Percentiles rank a stretch among this genome's conserved stretches.
phyloP scores from a whole-genome alignment of 2,113 vertebrate genomes.

The Trichomycterus rosablanca region DNA sequence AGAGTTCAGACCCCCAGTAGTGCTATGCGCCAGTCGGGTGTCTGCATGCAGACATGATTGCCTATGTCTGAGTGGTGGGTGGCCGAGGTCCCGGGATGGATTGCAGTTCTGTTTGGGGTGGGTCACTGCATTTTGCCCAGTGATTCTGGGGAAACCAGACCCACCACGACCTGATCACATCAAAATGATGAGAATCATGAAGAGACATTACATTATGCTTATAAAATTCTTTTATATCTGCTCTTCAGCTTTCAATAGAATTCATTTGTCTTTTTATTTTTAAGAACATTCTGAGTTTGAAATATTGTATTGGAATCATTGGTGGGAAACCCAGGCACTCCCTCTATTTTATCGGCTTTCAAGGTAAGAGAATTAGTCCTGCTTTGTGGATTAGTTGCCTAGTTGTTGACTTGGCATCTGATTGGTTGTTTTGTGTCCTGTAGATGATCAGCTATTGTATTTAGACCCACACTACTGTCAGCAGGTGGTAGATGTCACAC shows the following conservation, averaged over 20 bases:
- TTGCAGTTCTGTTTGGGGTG: no score
- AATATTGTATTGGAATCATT: constrained; percentile 86
- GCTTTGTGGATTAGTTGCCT: no score
- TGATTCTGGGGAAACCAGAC: no score
- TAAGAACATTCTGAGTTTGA: constrained; percentile 80
- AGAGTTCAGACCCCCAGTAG: no score
- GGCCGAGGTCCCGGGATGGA: no score
- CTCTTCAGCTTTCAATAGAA: not conserved
- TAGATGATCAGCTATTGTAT: constrained; percentile 87
- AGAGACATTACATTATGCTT: not conserved
- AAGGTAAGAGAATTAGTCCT: constrained; percentile 67
- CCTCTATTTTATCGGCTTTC: constrained; percentile 84
- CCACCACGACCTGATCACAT: no score
- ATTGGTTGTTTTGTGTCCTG: constrained; percentile 31
- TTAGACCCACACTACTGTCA: constrained; percentile 93
- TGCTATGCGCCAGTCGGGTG: no score
- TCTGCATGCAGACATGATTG: no score
- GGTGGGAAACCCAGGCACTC: constrained; percentile 90
- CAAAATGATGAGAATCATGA: no score
- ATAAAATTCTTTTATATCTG: not conserved
- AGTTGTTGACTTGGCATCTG: constrained; percentile 5
- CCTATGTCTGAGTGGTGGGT: no score
- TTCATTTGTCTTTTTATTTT: no score
- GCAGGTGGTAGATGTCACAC: constrained; percentile 74
- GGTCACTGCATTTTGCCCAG: no score